Conservation (phyloP, 1,140 invertebrate species). For the Orchesella cincta region DNA sequence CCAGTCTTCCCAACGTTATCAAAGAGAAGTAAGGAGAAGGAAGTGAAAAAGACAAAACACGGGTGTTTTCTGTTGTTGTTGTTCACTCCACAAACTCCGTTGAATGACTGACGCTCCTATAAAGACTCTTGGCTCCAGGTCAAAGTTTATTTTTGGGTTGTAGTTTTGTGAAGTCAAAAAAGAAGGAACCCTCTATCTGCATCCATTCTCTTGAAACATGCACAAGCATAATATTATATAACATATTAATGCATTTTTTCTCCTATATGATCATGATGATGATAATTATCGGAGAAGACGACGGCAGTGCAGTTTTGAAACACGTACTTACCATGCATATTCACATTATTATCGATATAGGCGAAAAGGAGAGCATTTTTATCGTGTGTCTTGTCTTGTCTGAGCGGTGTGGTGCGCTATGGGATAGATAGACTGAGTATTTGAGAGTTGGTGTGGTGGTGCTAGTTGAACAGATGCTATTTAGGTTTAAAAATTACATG, state of each 20-base stretch:
- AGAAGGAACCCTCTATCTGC: constrained; percentile 30
- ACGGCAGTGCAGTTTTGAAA: constrained; percentile 2
- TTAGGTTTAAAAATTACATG: constrained; percentile 11
- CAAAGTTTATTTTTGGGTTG: constrained; percentile 52
- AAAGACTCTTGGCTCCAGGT: constrained; percentile 50
- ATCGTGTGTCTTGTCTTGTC: too few species aligned
- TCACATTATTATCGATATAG: not conserved
- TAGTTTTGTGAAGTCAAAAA: too few species aligned
- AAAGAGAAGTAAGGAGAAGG: not conserved
- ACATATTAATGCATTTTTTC: not conserved
- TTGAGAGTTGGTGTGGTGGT: not conserved
- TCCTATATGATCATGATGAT: not conserved
- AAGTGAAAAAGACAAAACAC: constrained; percentile 25
- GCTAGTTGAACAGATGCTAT: constrained; percentile 9
- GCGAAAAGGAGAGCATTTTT: too few species aligned
- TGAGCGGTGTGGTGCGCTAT: too few species aligned
- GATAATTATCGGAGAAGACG: constrained; percentile 13
- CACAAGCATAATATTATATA: not conserved
- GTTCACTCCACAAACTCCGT: constrained; percentile 45
- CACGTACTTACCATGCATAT: not conserved
- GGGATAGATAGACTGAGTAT: too few species aligned
- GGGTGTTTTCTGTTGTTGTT: constrained; percentile 30
- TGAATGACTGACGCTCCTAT: constrained; percentile 46
- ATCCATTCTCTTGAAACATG: not conserved
- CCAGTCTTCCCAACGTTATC: not conserved